Conservation (phyloP, 2,113 vertebrate genomes). For the Probosciger aterrimus region DNA sequence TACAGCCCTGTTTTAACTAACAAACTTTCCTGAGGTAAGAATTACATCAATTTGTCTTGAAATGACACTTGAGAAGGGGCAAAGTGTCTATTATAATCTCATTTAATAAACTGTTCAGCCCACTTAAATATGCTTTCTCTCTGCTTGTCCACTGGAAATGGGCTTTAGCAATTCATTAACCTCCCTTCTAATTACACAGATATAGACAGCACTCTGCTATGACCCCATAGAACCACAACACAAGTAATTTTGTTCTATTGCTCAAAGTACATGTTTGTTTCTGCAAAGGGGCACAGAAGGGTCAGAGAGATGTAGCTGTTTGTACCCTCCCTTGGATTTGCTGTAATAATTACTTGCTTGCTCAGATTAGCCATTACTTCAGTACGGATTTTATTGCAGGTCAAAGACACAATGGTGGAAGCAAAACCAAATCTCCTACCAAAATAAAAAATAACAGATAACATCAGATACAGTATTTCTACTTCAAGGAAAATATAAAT, state of each 20-base stretch:
- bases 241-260: neutral
- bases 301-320: neutral
- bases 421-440: neutral
- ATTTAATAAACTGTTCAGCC: neutral
- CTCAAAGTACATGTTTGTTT: neutral
- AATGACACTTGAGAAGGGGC: neutral
- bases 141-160: neutral
- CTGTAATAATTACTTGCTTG: neutral
- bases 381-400: slow-evolving; percentile 27
- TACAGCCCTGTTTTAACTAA: neutral
- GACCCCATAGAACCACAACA: neutral
- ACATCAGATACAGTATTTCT: neutral
- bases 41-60: neutral
- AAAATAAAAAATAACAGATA: slow-evolving; percentile 32
- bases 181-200: neutral
- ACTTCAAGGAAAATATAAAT: slow-evolving; percentile 6
- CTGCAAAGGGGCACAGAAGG: neutral
- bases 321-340: neutral
- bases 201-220: neutral
- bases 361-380: slow-evolving; percentile 1
- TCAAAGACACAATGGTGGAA: neutral
- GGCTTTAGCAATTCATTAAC: slow-evolving; percentile 2
- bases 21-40: neutral
- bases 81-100: neutral
- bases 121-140: neutral